Evolutionary conservation across 2,888 invertebrate species (phyloP).

Genomic region (Tanaodytes sp.): DNA sequence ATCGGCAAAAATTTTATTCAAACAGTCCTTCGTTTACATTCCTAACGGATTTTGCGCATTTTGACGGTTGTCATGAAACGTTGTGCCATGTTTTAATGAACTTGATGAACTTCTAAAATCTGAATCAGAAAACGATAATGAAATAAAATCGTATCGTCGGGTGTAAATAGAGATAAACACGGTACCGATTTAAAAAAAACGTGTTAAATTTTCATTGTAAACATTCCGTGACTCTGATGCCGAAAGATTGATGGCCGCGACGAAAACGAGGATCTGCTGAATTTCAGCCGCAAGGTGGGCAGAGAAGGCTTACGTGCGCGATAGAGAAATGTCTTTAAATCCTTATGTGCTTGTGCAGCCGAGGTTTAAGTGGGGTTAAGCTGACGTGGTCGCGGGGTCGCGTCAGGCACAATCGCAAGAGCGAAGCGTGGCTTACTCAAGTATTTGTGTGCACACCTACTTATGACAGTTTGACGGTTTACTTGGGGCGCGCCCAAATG

Average conservation of each 20-base stretch:
- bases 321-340: conserved; percentile 64
- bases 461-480: conserved; percentile 40
- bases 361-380: conserved; percentile 68
- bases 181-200: no score
- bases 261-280: conserved; percentile 30
- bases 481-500: conserved; percentile 27
- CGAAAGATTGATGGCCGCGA: conserved; percentile 40
- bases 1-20: no score
- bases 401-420: conserved; percentile 67
- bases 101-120: no score
- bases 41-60: no score
- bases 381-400: conserved; percentile 68
- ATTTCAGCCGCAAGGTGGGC: conserved; percentile 31
- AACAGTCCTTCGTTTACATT: no score
- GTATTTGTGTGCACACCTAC: conserved; percentile 34
- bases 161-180: no score
- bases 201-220: no score
- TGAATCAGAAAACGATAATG: no score
- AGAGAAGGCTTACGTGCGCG: conserved; percentile 47
- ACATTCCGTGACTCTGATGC: no score
- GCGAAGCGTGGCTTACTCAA: conserved; percentile 50
- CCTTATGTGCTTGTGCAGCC: conserved; percentile 60
- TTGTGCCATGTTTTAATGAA: no score
- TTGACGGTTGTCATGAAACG: no score
- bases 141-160: no score